Evolutionary conservation across 2,113 vertebrate species (phyloP).

Genomic region (Sceloporus tristichus): DNA sequence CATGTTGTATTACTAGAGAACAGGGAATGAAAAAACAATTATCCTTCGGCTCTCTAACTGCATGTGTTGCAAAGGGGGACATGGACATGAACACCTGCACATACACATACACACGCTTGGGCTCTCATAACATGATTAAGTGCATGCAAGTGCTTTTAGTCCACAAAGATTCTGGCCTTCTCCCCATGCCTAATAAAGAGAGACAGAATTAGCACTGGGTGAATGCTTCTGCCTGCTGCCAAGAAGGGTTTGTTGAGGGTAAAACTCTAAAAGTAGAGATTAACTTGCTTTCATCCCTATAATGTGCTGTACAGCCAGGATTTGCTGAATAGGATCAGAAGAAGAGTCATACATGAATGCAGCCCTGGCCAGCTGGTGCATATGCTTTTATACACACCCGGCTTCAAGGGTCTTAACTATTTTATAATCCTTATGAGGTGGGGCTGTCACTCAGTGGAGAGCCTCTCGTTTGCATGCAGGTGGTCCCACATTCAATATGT

Average conservation of each 20-base stretch:
- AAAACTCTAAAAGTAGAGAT: slow-evolving; percentile 95
- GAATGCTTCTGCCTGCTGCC: slow-evolving; percentile 91
- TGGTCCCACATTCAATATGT: no score
- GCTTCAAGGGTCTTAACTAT: slow-evolving; percentile 45
- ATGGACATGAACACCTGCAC: neutral
- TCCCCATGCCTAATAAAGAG: slow-evolving; percentile 85
- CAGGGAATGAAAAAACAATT: neutral
- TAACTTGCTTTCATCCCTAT: slow-evolving; percentile 94
- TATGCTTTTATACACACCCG: slow-evolving; percentile 69
- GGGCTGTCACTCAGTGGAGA: neutral
- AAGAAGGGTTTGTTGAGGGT: slow-evolving; percentile 96
- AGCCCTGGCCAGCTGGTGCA: slow-evolving; percentile 76
- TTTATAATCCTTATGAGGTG: slow-evolving; percentile 28
- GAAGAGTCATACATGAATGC: slow-evolving; percentile 76
- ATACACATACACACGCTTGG: neutral
- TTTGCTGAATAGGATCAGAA: slow-evolving; percentile 91
- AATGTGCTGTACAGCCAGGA: slow-evolving; percentile 96
- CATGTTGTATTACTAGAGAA: neutral
- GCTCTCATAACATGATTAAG: slow-evolving; percentile 46
- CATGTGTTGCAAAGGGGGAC: fast-evolving
- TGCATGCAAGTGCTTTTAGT: slow-evolving; percentile 65
- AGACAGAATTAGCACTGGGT: slow-evolving; percentile 95
- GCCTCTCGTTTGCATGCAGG: no score
- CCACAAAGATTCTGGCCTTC: slow-evolving; percentile 71
- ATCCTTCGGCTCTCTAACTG: neutral